These are phyloP conservation scores for Epirrita christyi DNA, from an alignment of 2,888 invertebrate genomes.

Conservation along the genomic window DNA sequence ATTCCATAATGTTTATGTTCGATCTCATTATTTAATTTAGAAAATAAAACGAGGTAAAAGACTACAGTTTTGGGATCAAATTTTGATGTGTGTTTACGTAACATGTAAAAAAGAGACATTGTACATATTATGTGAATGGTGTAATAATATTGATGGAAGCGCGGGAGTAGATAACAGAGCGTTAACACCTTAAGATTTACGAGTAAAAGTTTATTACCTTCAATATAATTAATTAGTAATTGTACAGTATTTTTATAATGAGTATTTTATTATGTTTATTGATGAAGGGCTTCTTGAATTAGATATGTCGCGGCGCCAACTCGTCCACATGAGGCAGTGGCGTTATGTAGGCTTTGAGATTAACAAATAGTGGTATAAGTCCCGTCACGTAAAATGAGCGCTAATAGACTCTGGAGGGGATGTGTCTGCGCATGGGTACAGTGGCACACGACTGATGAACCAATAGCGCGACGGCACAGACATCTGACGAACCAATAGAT, in stretches of 20 bases:
- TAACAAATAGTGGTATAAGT: slow-evolving; percentile 71
- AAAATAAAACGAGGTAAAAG: slow-evolving; percentile 82
- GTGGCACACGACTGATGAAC: too few species aligned
- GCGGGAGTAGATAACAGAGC: slow-evolving; percentile 67
- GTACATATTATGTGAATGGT: slow-evolving; percentile 82
- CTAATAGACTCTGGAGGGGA: too few species aligned
- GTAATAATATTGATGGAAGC: slow-evolving; percentile 70
- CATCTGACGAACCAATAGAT: too few species aligned
- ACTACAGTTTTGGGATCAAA: slow-evolving; percentile 84
- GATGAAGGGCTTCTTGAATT: slow-evolving; percentile 49
- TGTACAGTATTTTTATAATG: slow-evolving; percentile 84
- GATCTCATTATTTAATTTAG: slow-evolving; percentile 85
- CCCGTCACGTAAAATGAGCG: too few species aligned
- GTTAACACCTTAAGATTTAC: slow-evolving; percentile 70
- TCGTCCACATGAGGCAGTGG: slow-evolving; percentile 28
- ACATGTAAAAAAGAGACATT: slow-evolving; percentile 78
- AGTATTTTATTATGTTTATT: slow-evolving; percentile 75
- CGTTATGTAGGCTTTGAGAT: slow-evolving; percentile 68
- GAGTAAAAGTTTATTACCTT: slow-evolving; percentile 78
- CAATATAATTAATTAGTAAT: slow-evolving; percentile 76
- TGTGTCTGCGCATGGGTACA: too few species aligned
- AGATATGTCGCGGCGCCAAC: slow-evolving; percentile 36
- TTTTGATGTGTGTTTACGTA: slow-evolving; percentile 82
- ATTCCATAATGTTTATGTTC: slow-evolving; percentile 79
- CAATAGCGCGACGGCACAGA: too few species aligned